Base-by-base conservation (phyloP, 2,888 invertebrate species). In the Diogma glabrata region DNA sequence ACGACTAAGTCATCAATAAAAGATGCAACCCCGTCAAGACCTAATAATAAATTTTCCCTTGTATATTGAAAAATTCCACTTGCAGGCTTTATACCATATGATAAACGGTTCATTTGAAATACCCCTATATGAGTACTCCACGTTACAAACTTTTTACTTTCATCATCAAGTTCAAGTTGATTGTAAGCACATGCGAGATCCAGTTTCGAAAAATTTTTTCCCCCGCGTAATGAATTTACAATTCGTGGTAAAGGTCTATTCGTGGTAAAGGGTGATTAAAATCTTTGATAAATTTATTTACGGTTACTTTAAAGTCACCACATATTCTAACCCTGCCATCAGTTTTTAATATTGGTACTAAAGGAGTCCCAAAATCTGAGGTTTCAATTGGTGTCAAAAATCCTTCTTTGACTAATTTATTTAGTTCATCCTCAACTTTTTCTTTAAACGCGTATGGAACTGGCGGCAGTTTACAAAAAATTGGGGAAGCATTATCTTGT, bases 21-120 rank as follows among this genome's bases (percentile, higher is more conserved):
- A 5, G 55, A 53, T 0, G 55, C 51, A 9, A 54, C 55, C 10
- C 54, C 54, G 3, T 4, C 45, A 9, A 60, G 52, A 3, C 60
- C 61, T 24, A 52, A 49, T 16, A 64, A 54, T 23, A 64, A 51
- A 19, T 60, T 57, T 51, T 66, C 64, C 19, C 60, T 57, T 51
- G 65, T 64, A 50, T 64, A 56, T 50, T 66, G 63, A 56, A 65
- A 67, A 55, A 66, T 64, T 10, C 63, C 60, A n/a, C 63, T 61
- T 2, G 64, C 64, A n/a, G 64, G 62, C 24, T 64, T 63, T 45
- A 62, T 61, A 2, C 66, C 66, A 56, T 60, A 65, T 10, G 64
- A 61, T n/a, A n/a, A n/a, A n/a, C n/a, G n/a, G n/a, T n/a, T n/a
- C n/a, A n/a, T n/a, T n/a, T n/a, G n/a, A n/a, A n/a, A n/a, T n/a